Percentiles rank a stretch among this genome's conserved stretches.
Conservation (phyloP, 2,888 invertebrate species). For the Merodon equestris region DNA sequence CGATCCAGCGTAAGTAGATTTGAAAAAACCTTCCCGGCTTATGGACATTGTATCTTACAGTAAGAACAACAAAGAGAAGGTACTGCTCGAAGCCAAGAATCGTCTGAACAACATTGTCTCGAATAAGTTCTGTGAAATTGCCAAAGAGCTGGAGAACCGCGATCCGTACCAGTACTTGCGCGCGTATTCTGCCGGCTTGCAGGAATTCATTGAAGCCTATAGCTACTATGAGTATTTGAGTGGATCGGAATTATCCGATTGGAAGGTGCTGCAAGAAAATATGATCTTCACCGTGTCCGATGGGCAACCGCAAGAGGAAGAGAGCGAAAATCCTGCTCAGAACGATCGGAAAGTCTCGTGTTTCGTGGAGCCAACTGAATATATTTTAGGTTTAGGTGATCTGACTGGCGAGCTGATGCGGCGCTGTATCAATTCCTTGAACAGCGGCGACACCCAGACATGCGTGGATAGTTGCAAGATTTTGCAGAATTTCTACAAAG, state of each 20-base stretch:
- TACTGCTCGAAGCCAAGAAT: slow-evolving; percentile 83
- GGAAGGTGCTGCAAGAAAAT: slow-evolving; percentile 81
- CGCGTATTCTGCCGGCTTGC: slow-evolving; percentile 83
- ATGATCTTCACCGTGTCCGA: slow-evolving; percentile 78
- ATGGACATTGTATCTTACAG: slow-evolving; percentile 72
- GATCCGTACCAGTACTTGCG: slow-evolving; percentile 85
- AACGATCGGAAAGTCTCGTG: slow-evolving; percentile 31
- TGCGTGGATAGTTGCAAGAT: slow-evolving; percentile 86
- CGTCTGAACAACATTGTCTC: slow-evolving; percentile 82
- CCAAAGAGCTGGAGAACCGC: slow-evolving; percentile 85
- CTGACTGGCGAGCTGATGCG: slow-evolving; percentile 95
- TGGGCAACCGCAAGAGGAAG: slow-evolving; percentile 35
- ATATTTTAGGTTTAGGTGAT: slow-evolving; percentile 90
- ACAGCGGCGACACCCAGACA: slow-evolving; percentile 85
- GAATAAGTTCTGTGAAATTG: slow-evolving; percentile 83
- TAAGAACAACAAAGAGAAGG: slow-evolving; percentile 80
- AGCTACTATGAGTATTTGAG: slow-evolving; percentile 87
- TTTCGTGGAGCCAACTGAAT: slow-evolving; percentile 80
- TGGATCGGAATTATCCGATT: slow-evolving; percentile 82
- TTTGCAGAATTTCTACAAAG: slow-evolving; percentile 80
- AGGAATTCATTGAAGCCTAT: slow-evolving; percentile 93
- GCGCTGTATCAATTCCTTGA: slow-evolving; percentile 89
- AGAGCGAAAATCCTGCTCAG: not conserved
- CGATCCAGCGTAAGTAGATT: slow-evolving; percentile 74
- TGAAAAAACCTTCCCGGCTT: too few relatives aligned